Evolutionary conservation across 1,140 invertebrate species (phyloP).

Genomic region (Marisa cornuarietis): DNA sequence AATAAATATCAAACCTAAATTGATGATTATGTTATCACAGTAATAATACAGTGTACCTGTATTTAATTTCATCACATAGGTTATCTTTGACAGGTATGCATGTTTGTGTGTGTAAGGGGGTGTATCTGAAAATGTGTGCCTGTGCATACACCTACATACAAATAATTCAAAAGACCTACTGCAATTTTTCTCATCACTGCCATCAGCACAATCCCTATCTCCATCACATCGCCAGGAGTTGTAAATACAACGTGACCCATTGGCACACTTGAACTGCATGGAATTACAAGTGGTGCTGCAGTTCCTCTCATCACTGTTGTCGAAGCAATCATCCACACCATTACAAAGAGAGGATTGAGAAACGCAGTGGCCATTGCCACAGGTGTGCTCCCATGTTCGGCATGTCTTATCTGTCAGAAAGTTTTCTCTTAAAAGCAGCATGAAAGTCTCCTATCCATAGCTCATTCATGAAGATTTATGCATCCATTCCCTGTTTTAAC

Average conservation of each 20-base stretch:
- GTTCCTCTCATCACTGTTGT: constrained; percentile 69
- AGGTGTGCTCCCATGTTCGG: constrained; percentile 32
- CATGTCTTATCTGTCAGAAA: constrained; percentile 11
- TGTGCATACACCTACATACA: neutral
- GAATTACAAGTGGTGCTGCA: constrained; percentile 15
- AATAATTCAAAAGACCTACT: constrained; percentile 8
- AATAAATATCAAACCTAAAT: too few relatives aligned
- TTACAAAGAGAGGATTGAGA: constrained; percentile 28
- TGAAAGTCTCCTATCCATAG: too few relatives aligned
- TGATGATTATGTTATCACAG: too few relatives aligned
- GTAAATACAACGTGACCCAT: constrained; percentile 33
- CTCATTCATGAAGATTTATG: too few relatives aligned
- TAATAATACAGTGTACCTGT: too few relatives aligned
- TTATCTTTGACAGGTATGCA: too few relatives aligned
- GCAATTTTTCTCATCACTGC: constrained; percentile 63
- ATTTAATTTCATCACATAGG: too few relatives aligned
- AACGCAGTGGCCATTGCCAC: constrained; percentile 20
- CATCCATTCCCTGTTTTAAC: too few relatives aligned
- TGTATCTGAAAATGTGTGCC: neutral
- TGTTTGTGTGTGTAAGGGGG: too few relatives aligned
- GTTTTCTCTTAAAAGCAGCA: too few relatives aligned
- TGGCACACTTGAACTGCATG: constrained; percentile 27
- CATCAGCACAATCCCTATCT: constrained; percentile 51
- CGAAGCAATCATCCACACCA: constrained; percentile 34
- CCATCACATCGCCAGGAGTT: constrained; percentile 46